Evolutionary conservation across 2,113 vertebrate genomes (phyloP).

Genomic region (Columba livia): DNA sequence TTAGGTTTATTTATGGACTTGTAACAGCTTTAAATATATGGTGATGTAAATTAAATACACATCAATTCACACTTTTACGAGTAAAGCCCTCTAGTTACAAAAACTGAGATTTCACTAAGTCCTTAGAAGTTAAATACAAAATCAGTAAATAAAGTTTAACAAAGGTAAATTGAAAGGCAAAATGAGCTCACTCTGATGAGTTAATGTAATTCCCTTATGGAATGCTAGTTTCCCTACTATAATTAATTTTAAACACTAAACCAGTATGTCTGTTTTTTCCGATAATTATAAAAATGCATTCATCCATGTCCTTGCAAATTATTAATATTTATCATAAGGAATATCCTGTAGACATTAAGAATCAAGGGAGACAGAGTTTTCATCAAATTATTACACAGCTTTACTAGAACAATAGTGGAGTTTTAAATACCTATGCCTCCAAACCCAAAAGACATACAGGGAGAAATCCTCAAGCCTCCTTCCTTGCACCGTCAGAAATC

Average conservation of each 20-base stretch:
- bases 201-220: constrained; percentile 61
- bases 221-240: constrained; percentile 58
- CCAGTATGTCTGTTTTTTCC: constrained; percentile 49
- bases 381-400: constrained; percentile 34
- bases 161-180: constrained; percentile 54
- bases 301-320: constrained; percentile 60
- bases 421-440: constrained; percentile 5
- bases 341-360: constrained; percentile 68
- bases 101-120: constrained; percentile 12
- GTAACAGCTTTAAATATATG: background rate
- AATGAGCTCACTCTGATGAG: constrained; percentile 45
- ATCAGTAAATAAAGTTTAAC: constrained; percentile 58
- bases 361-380: constrained; percentile 59
- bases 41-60: background rate
- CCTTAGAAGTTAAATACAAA: constrained; percentile 22
- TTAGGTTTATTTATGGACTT: constrained; percentile 1
- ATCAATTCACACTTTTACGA: background rate
- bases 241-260: constrained; percentile 64
- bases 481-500: background rate
- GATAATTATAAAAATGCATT: constrained; percentile 58
- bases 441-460: background rate
- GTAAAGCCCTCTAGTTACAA: background rate
- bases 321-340: constrained; percentile 74
- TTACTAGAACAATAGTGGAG: constrained; percentile 28
- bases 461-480: background rate